Evolutionary conservation across 2,888 invertebrate genomes (phyloP).

Genomic region (Bombyx huttoni): DNA sequence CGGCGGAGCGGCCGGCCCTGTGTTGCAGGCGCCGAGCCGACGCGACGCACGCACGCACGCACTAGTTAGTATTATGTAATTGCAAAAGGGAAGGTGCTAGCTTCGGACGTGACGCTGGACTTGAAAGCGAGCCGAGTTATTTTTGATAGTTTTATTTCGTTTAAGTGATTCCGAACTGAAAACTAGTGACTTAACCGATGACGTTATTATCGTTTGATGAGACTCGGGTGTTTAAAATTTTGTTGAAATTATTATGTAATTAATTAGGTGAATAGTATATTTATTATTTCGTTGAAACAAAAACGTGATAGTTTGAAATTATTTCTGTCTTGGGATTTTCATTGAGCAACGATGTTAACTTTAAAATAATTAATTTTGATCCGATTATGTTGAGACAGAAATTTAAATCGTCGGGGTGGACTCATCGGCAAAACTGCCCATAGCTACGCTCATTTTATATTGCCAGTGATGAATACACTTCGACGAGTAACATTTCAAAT

Average conservation of each 20-base stretch:
- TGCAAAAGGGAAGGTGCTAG: constrained; percentile 71
- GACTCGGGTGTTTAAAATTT: constrained; percentile 67
- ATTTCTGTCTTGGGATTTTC: constrained; percentile 71
- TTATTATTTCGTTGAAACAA: constrained; percentile 64
- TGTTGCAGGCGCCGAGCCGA: constrained; percentile 34
- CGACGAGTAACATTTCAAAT: constrained; percentile 23
- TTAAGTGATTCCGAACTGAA: constrained; percentile 66
- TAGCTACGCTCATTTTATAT: constrained; percentile 7
- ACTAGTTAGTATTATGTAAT: constrained; percentile 69
- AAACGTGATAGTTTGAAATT: constrained; percentile 65
- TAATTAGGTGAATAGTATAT: constrained; percentile 67
- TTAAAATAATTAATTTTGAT: constrained; percentile 25
- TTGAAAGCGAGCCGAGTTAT: constrained; percentile 68
- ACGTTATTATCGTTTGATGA: constrained; percentile 58
- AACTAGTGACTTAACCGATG: constrained; percentile 65
- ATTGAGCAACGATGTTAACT: constrained; percentile 47
- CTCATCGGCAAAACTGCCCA: constrained; percentile 7
- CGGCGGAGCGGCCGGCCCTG: constrained; percentile 33
- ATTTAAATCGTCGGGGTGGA: constrained; percentile 22
- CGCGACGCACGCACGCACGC: constrained; percentile 52
- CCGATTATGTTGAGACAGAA: constrained; percentile 36
- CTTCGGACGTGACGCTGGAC: constrained; percentile 71
- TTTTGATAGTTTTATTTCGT: constrained; percentile 72
- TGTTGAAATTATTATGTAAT: constrained; percentile 72
- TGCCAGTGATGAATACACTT: constrained; percentile 14